Evolutionary conservation across 2,113 vertebrate species (phyloP), one percentile per base, ranked within the genome.

Genomic region (Furnarius figulus): DNA sequence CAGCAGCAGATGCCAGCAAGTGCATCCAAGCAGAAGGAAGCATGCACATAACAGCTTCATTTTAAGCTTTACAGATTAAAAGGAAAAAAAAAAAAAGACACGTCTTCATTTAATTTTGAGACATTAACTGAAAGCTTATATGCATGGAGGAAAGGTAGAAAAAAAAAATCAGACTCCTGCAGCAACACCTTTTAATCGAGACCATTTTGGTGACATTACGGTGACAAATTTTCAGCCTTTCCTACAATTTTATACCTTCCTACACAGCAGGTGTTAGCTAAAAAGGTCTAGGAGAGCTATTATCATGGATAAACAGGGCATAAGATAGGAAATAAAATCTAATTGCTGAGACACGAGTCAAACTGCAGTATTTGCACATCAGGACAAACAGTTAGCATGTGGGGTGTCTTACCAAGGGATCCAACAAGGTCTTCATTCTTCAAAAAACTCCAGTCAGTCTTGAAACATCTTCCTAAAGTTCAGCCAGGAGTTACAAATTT

Each of bases 281-380:
- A 40, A 92, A 87, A 81, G 81, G 94, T 58, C 71, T 85, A 50
- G 71, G 58, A 90, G 87, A 83, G 53, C 53, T 65, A 85, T 87
- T 94, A 94, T 31, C 71, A 89, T 35, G 49, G 59, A 82, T 93
- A 94, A 94, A 91, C 72, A 84, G 73, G 65, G 68, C 3, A 5
- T 77, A 65, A 95, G 85, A 81, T 65, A 72, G 61, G 61, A 89
- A 89, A 89, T 87, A 89, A 93, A 95, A 89, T n/a, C 59, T 93
- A 95, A 89, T 71, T 95, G 88, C 83, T 71, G 30, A 89, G 61
- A 77, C 40, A 55, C 0, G 0, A 95, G 12, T 65, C 52, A 74
- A 90, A 92, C 12, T 25, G 22, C 68, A 44, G 0, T 8, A 65
- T 28, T 83, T 40, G 15, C 28, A 30, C 5, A 0, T 74, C 76